Conservation (phyloP, 2,888 invertebrate species). For the Resseliella maxima region DNA sequence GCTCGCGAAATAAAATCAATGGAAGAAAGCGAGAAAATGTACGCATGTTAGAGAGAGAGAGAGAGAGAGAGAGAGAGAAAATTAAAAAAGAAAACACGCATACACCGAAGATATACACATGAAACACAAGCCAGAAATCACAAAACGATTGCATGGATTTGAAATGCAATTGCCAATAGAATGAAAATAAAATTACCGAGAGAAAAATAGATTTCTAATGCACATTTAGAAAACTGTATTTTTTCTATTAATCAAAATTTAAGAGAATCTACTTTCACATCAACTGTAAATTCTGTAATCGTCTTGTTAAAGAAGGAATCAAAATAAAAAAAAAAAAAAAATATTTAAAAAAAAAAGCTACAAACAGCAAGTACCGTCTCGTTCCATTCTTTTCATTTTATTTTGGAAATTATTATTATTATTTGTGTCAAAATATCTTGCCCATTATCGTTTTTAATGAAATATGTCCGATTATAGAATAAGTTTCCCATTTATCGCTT, state of each 20-base stretch:
- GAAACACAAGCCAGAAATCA: not conserved
- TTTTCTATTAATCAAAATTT: slow-evolving; percentile 49
- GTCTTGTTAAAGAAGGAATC: slow-evolving; percentile 51
- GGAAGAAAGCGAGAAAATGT: not conserved
- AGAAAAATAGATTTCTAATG: slow-evolving; percentile 35
- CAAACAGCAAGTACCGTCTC: not conserved
- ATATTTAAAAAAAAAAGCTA: slow-evolving; percentile 41
- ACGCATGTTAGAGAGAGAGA: too few relatives aligned
- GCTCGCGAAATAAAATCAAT: too few relatives aligned
- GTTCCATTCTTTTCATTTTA: not conserved
- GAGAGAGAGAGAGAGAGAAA: not conserved
- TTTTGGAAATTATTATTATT: too few relatives aligned
- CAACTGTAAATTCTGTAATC: slow-evolving; percentile 47
- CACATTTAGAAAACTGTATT: slow-evolving; percentile 33
- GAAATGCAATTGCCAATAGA: not conserved
- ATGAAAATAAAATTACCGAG: not conserved
- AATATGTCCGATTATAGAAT: too few relatives aligned
- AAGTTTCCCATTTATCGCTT: too few relatives aligned
- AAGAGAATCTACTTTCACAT: slow-evolving; percentile 51
- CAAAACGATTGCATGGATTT: not conserved
- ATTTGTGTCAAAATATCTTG: too few relatives aligned
- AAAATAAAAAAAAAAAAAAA: slow-evolving; percentile 38
- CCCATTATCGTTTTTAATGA: too few relatives aligned
- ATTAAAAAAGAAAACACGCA: not conserved
- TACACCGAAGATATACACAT: not conserved